A percentile compares a stretch with the other conserved stretches of the same genome.
phyloP scores from a whole-genome alignment of 2,113 vertebrate genomes.

The Polyodon spathula region DNA sequence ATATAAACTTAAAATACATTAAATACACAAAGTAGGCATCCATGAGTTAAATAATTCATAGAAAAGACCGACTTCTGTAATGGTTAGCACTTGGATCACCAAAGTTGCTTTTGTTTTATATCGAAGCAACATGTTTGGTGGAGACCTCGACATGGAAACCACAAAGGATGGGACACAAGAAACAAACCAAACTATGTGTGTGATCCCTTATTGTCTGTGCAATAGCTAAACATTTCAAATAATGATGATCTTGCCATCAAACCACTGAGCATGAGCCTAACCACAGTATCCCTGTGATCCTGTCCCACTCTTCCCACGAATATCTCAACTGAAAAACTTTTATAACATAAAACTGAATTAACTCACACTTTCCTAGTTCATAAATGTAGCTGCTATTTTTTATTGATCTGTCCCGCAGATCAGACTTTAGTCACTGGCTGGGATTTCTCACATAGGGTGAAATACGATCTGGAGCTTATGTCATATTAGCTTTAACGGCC shows the following conservation, averaged over 20 bases:
- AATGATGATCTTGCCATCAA: not conserved
- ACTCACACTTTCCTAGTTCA: not conserved
- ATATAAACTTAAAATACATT: not conserved
- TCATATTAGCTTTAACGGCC: conserved; percentile 49
- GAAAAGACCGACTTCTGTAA: not conserved
- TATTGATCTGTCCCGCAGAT: conserved; percentile 7
- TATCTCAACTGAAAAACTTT: not conserved
- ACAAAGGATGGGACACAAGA: not conserved
- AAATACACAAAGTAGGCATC: not conserved
- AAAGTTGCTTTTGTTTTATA: conserved; percentile 5
- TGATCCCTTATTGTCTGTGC: not conserved
- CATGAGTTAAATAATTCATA: not conserved
- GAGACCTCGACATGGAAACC: not conserved
- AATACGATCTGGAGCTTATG: conserved; percentile 14
- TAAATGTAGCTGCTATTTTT: conserved; percentile 1
- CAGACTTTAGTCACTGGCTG: not conserved
- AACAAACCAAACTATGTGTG: not conserved
- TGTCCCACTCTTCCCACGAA: not conserved
- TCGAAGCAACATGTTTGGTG: not conserved
- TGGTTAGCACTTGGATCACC: conserved; percentile 3
- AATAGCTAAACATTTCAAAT: not conserved
- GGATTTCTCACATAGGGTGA: not conserved
- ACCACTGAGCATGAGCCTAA: not conserved
- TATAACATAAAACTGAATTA: not conserved
- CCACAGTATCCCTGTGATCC: not conserved